A percentile compares a stretch with the other conserved stretches of the same genome.
Evolutionary conservation across 2,797 vertebrate species (phyloP).

Genomic region (Cryptoprocta ferox): DNA sequence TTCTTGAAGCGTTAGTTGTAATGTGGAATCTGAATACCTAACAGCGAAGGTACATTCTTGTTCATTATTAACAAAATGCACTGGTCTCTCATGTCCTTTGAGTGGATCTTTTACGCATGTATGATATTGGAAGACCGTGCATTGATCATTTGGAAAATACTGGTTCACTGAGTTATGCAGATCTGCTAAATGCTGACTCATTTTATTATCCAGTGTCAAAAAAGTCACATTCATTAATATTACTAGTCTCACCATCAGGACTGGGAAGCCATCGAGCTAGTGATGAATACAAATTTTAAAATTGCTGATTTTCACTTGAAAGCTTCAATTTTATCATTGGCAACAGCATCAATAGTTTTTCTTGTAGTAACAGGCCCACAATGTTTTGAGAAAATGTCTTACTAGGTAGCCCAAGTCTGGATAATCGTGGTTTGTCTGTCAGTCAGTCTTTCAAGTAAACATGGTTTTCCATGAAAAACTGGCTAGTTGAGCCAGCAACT

Average conservation of each 20-base stretch:
- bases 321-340: conserved; percentile 29
- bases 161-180: neutral
- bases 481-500: neutral
- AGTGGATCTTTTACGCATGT: neutral
- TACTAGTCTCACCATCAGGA: neutral
- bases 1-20: neutral
- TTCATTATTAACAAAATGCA: neutral
- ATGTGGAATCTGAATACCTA: neutral
- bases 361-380: neutral
- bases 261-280: neutral
- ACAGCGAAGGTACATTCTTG: neutral
- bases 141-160: neutral
- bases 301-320: conserved; percentile 34
- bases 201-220: neutral
- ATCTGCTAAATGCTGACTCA: neutral
- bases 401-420: neutral
- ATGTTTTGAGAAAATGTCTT: neutral
- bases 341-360: neutral
- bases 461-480: neutral
- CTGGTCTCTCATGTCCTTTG: neutral
- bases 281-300: neutral
- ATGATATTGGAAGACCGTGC: neutral
- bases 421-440: neutral
- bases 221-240: neutral
- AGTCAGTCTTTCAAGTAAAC: neutral